These are phyloP conservation scores for Etheostoma spectabile DNA, from an alignment of 2,113 vertebrate genomes.

Conservation along the genomic window DNA sequence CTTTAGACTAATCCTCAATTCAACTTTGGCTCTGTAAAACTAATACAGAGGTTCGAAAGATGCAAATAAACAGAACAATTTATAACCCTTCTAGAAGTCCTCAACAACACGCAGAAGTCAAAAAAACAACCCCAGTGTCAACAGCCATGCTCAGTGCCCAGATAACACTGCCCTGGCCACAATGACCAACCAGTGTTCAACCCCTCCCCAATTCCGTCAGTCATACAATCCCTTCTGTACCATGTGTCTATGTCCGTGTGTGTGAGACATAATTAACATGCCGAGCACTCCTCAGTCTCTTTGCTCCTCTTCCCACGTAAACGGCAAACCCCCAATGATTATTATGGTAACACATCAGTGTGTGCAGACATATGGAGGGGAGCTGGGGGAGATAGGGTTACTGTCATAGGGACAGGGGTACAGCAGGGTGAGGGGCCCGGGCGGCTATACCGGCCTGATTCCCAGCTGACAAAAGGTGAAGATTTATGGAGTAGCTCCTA, in stretches of 20 bases:
- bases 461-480: slow-evolving; percentile 67
- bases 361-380: slow-evolving; percentile 68
- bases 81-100: slow-evolving; percentile 17
- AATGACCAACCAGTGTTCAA: slow-evolving; percentile 4
- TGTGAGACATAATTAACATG: slow-evolving; percentile 75
- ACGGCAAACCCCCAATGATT: slow-evolving; percentile 69
- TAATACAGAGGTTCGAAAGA: background rate
- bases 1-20: background rate
- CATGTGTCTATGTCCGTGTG: slow-evolving; percentile 28
- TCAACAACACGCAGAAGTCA: slow-evolving; percentile 23
- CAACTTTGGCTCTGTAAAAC: background rate
- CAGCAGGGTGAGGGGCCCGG: slow-evolving; percentile 35
- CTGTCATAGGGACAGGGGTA: slow-evolving; percentile 51
- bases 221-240: slow-evolving; percentile 26
- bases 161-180: slow-evolving; percentile 2
- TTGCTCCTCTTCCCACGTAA: slow-evolving; percentile 71
- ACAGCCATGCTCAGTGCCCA: slow-evolving; percentile 29
- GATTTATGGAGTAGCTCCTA: slow-evolving; percentile 64
- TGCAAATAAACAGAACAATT: slow-evolving; percentile 21
- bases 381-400: slow-evolving; percentile 61
- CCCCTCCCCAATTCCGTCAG: background rate
- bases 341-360: slow-evolving; percentile 76
- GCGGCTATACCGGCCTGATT: slow-evolving; percentile 34
- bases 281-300: slow-evolving; percentile 58
- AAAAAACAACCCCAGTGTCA: slow-evolving; percentile 23